Percentiles rank a stretch among this genome's conserved stretches.
Conservation (phyloP, 2,797 vertebrate genomes). For the Melanotaenia trifasciata region DNA sequence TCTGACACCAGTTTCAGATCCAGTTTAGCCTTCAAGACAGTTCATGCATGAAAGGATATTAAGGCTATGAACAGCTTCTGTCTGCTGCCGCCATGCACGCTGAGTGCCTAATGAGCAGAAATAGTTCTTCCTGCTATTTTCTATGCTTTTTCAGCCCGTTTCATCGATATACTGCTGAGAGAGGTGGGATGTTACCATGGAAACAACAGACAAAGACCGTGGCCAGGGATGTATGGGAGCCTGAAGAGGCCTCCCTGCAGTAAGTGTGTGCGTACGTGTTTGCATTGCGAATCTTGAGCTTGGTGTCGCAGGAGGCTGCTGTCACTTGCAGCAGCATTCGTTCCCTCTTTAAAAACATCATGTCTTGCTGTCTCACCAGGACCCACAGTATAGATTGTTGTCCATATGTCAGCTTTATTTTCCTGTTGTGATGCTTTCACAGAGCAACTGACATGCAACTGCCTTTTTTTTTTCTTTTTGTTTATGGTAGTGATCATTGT, state of each 20-base stretch:
- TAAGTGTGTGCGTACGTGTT: constrained; percentile 20
- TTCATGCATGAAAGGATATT: constrained; percentile 18
- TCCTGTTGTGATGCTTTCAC: constrained; percentile 25
- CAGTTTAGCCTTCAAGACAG: constrained; percentile 8
- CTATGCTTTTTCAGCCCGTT: constrained; percentile 40
- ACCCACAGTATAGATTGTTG: neutral
- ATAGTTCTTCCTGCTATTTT: constrained; percentile 60
- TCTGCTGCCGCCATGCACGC: constrained; percentile 52
- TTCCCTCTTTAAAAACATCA: neutral
- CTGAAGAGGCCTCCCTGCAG: constrained; percentile 46
- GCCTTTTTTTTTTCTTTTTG: neutral
- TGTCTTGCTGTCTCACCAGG: neutral
- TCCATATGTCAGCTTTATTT: constrained; percentile 33
- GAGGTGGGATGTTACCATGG: constrained; percentile 77
- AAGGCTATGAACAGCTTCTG: constrained; percentile 38
- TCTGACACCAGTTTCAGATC: constrained; percentile 13
- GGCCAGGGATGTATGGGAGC: constrained; percentile 41
- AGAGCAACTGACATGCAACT: constrained; percentile 1
- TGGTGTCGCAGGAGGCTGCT: neutral
- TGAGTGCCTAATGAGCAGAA: constrained; percentile 71
- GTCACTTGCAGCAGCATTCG: constrained; percentile 9
- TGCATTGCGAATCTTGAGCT: constrained; percentile 45
- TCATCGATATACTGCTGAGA: constrained; percentile 61
- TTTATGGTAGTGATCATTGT: constrained; percentile 14
- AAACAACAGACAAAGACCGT: constrained; percentile 76